Percentiles rank a stretch among this genome's conserved stretches.
Evolutionary conservation across 2,113 vertebrate genomes (phyloP).

Genomic region (Perca flavescens): DNA sequence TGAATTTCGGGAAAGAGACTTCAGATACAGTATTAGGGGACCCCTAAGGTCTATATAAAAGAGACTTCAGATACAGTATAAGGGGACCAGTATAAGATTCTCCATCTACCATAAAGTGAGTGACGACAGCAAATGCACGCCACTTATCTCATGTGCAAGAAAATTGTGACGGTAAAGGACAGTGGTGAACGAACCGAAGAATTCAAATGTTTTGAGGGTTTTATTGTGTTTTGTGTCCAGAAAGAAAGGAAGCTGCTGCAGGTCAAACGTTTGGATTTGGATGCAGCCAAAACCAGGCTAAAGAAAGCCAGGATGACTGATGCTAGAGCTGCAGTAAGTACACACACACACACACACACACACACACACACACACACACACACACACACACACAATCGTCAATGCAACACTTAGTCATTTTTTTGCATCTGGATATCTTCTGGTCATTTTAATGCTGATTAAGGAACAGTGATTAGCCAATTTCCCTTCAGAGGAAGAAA

Average conservation of each 20-base stretch:
- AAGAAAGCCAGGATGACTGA: constrained; percentile 96
- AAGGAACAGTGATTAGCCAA: neutral
- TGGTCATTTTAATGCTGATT: neutral
- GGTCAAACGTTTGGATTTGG: constrained; percentile 96
- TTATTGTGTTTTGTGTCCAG: constrained; percentile 78
- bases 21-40: too few species aligned
- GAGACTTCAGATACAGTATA: too few species aligned
- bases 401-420: neutral
- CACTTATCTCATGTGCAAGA: neutral
- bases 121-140: neutral
- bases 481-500: neutral
- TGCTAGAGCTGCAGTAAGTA: constrained; percentile 91
- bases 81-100: neutral
- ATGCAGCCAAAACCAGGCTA: constrained; percentile 96
- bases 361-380: neutral
- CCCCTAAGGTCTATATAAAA: too few species aligned
- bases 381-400: neutral
- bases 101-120: neutral
- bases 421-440: neutral
- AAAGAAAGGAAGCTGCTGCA: constrained; percentile 97
- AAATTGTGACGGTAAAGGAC: neutral
- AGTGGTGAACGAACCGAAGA: neutral
- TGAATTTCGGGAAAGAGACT: too few species aligned
- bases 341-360: constrained; percentile 19
- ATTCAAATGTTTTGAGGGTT: neutral